Evolutionary conservation across 2,888 invertebrate species (phyloP).

Genomic region (Neoascia interrupta): DNA sequence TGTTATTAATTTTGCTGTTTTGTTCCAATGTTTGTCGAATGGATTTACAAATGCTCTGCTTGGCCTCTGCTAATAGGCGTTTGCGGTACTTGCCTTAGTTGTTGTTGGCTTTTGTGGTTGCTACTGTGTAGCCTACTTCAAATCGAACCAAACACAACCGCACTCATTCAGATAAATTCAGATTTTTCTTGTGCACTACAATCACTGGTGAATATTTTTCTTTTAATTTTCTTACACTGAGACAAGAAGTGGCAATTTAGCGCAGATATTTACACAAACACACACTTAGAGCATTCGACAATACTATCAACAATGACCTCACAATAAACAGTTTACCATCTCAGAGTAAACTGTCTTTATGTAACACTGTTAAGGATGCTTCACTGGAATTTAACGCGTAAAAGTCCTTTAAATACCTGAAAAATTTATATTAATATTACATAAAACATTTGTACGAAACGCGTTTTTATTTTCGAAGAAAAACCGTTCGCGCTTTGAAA

Average conservation of each 20-base stretch:
- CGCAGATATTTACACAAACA: constrained; percentile 19
- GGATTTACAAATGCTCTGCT: constrained; percentile 32
- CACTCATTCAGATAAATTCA: constrained; percentile 11
- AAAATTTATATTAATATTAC: constrained; percentile 6
- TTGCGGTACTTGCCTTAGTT: neutral
- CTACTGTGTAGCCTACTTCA: constrained; percentile 4
- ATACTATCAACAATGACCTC: constrained; percentile 37
- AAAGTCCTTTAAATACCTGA: constrained; percentile 42
- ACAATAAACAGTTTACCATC: constrained; percentile 36
- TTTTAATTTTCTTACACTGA: neutral
- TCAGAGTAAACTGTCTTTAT: constrained; percentile 39
- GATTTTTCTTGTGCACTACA: constrained; percentile 20
- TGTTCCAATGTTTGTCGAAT: constrained; percentile 57
- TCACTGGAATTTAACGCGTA: constrained; percentile 22
- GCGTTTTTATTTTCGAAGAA: neutral
- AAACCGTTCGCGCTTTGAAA: constrained; percentile 3
- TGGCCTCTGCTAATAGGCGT: neutral
- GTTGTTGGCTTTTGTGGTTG: constrained; percentile 14
- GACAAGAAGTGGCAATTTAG: constrained; percentile 39
- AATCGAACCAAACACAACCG: constrained; percentile 14
- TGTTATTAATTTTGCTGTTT: constrained; percentile 67
- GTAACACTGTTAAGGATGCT: constrained; percentile 28
- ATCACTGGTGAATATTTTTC: neutral
- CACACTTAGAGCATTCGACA: constrained; percentile 1
- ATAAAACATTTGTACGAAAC: neutral